These are phyloP conservation scores for Callosobruchus maculatus DNA, from an alignment of 2,888 invertebrate genomes.

Conservation along the genomic window DNA sequence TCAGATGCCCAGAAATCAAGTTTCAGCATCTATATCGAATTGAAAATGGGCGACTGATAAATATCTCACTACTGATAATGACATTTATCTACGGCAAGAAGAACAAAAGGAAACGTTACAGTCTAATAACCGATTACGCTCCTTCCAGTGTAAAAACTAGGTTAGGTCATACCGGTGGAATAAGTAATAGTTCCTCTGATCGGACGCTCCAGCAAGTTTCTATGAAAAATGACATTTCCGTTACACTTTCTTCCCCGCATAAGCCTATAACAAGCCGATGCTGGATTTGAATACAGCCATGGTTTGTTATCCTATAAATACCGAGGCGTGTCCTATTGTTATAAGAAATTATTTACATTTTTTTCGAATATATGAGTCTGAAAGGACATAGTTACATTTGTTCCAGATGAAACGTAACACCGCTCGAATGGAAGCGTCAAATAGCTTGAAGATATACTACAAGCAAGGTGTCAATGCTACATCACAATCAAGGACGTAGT, in stretches of 20 bases:
- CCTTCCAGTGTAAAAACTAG: not conserved
- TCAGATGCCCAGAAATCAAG: too few relatives aligned
- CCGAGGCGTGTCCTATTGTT: not conserved
- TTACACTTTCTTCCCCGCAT: not conserved
- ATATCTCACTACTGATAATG: not conserved
- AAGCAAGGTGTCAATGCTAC: too few relatives aligned
- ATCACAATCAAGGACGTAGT: too few relatives aligned
- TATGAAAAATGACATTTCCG: not conserved
- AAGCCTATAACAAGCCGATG: not conserved
- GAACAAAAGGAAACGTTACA: not conserved
- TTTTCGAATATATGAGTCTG: too few relatives aligned
- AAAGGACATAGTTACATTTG: too few relatives aligned
- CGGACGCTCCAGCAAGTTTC: not conserved
- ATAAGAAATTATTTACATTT: not conserved
- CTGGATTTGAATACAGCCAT: not conserved
- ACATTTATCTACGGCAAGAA: not conserved
- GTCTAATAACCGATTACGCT: not conserved
- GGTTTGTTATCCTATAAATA: not conserved
- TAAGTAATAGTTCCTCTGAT: not conserved
- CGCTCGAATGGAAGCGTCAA: too few relatives aligned
- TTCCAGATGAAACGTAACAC: too few relatives aligned
- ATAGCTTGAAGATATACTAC: too few relatives aligned
- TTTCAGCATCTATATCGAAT: too few relatives aligned
- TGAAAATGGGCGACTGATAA: too few relatives aligned
- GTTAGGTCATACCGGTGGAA: not conserved